These are phyloP conservation scores for Carettochelys insculpta DNA, from an alignment of 2,113 vertebrate genomes.

Conservation along the genomic window DNA sequence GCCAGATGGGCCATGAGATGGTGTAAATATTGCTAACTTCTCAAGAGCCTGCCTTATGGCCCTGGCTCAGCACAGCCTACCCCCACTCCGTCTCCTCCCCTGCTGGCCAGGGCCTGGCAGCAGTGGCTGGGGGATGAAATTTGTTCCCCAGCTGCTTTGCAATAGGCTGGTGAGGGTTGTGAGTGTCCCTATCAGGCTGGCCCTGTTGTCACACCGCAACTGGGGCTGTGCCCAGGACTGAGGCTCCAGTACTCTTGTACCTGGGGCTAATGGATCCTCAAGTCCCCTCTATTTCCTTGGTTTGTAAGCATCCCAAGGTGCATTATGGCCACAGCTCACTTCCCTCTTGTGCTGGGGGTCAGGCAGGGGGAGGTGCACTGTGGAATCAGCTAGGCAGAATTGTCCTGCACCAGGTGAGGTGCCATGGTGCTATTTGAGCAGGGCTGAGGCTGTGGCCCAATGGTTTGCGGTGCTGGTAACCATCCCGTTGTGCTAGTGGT, in stretches of 20 bases:
- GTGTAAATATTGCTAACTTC: too few species aligned
- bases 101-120: too few species aligned
- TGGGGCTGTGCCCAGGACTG: neutral
- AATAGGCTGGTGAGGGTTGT: neutral
- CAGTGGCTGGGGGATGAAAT: too few species aligned
- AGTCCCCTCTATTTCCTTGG: neutral
- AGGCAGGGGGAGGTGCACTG: neutral
- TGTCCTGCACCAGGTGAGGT: too few species aligned
- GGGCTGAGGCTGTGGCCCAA: neutral
- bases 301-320: neutral
- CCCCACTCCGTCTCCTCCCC: too few species aligned
- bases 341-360: too few species aligned
- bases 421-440: neutral
- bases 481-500: conserved; percentile 39
- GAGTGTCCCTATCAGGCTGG: rapidly evolving
- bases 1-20: too few species aligned
- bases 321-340: too few species aligned
- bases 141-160: neutral
- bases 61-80: too few species aligned
- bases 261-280: neutral
- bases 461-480: conserved; percentile 9
- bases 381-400: too few species aligned
- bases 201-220: neutral
- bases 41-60: too few species aligned
- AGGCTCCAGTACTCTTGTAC: rapidly evolving